Percentiles rank a stretch among this genome's conserved stretches.
Evolutionary conservation across 35 echinoderm and acorn worm species (phyloP).

Genomic region (Ophiothrix spiculata): DNA sequence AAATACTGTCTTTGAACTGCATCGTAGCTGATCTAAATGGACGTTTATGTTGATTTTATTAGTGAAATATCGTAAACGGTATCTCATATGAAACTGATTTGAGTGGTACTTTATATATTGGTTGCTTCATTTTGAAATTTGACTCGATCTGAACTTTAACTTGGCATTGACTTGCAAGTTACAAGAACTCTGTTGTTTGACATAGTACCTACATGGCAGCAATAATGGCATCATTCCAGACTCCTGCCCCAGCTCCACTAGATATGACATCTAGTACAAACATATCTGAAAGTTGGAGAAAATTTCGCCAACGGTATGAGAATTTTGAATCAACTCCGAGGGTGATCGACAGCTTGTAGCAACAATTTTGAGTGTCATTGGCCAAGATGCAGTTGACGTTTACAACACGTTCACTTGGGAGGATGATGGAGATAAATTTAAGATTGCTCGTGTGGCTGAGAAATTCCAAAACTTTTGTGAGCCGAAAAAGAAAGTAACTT

Average conservation of each 20-base stretch:
- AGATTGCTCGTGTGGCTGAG: slow-evolving; percentile 28
- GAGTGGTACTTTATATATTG: too few species aligned
- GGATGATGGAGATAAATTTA: slow-evolving; percentile 22
- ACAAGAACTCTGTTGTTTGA: too few species aligned
- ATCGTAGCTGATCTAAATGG: too few species aligned
- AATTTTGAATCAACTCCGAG: slow-evolving; percentile 54
- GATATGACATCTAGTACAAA: slow-evolving; percentile 35
- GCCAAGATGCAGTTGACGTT: slow-evolving; percentile 50
- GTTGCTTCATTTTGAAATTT: too few species aligned
- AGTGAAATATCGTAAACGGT: too few species aligned
- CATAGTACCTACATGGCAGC: too few species aligned
- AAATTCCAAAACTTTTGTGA: slow-evolving; percentile 49
- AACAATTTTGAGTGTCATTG: slow-evolving; percentile 55
- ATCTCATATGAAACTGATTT: too few species aligned
- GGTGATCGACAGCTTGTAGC: slow-evolving; percentile 43
- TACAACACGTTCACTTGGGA: slow-evolving; percentile 68
- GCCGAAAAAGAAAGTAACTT: slow-evolving; percentile 57
- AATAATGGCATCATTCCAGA: slow-evolving; percentile 43
- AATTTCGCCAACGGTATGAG: slow-evolving; percentile 32
- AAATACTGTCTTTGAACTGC: too few species aligned
- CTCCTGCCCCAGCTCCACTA: slow-evolving; percentile 44
- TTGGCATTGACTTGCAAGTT: too few species aligned
- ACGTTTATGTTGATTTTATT: too few species aligned
- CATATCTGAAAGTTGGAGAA: slow-evolving; percentile 37
- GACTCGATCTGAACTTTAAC: too few species aligned